These are phyloP conservation scores for Dipodomys ordii DNA, from an alignment of 2,113 vertebrate genomes.

Conservation along the genomic window DNA sequence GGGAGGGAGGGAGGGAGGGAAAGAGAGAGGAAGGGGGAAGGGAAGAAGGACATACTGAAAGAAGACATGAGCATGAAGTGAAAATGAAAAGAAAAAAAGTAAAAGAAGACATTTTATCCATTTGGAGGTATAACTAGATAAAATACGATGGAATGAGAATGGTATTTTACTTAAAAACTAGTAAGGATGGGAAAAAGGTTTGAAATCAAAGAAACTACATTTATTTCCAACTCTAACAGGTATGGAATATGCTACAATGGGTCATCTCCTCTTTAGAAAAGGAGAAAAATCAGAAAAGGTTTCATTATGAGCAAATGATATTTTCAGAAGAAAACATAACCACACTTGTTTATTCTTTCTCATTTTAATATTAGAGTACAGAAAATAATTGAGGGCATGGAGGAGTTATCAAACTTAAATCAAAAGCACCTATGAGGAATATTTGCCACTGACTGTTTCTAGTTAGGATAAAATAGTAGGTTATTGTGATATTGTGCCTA, in stretches of 20 bases:
- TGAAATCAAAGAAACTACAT: neutral
- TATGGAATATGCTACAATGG: neutral
- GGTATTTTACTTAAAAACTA: neutral
- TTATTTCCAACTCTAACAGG: neutral
- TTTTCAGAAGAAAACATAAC: neutral
- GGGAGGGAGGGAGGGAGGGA: too few relatives aligned
- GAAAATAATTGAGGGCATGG: neutral
- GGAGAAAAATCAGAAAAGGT: neutral
- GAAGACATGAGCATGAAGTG: neutral
- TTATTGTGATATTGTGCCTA: neutral
- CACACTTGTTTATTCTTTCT: neutral
- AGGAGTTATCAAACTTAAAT: neutral
- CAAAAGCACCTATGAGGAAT: neutral
- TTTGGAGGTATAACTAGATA: neutral
- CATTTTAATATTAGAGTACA: neutral
- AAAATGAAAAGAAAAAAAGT: neutral
- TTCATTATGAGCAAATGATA: neutral
- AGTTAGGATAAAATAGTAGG: neutral
- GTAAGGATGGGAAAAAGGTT: neutral
- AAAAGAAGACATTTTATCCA: neutral
- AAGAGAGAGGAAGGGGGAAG: too few relatives aligned
- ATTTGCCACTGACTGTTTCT: neutral
- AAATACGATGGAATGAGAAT: neutral
- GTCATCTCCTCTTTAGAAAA: neutral
- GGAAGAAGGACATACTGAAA: too few relatives aligned